Conservation (phyloP, 2,888 invertebrate species). For the Temnothorax unifasciatus region DNA sequence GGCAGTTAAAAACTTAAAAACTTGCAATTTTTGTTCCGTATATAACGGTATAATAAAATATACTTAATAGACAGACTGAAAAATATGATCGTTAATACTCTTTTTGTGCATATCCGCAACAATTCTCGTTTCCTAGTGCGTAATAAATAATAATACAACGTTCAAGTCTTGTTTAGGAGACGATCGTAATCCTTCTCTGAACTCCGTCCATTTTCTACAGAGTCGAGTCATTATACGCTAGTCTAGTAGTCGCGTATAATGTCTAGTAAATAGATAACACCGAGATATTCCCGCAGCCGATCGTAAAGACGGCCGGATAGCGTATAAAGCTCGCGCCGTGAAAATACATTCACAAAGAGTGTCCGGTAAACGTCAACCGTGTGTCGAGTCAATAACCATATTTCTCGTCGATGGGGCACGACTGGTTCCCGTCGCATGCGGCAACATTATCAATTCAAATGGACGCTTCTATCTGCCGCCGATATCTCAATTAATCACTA, state of each 20-base stretch:
- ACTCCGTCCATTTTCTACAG: neutral
- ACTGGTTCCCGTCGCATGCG: slow-evolving; percentile 4
- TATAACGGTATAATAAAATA: neutral
- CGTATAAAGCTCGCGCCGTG: neutral
- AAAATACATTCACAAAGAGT: slow-evolving; percentile 38
- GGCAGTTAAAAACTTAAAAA: neutral
- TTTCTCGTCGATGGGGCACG: slow-evolving; percentile 6
- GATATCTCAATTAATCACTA: slow-evolving; percentile 52
- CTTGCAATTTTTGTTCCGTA: neutral
- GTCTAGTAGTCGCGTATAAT: neutral
- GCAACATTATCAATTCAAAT: slow-evolving; percentile 45
- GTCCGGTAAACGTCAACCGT: slow-evolving; percentile 41
- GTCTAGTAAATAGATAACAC: neutral
- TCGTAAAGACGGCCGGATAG: slow-evolving; percentile 5
- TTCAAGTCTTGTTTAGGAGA: neutral
- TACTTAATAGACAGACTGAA: neutral
- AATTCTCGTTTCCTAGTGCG: neutral
- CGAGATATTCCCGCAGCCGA: neutral
- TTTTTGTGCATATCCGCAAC: neutral
- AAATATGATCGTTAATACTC: neutral
- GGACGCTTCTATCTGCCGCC: slow-evolving; percentile 25
- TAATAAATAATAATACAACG: neutral
- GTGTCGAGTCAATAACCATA: slow-evolving; percentile 42
- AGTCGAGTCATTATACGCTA: neutral
- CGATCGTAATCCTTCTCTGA: neutral